A percentile compares a stretch with the other conserved stretches of the same genome.
Conservation (phyloP, 2,113 vertebrate genomes). For the Clarias magur region DNA sequence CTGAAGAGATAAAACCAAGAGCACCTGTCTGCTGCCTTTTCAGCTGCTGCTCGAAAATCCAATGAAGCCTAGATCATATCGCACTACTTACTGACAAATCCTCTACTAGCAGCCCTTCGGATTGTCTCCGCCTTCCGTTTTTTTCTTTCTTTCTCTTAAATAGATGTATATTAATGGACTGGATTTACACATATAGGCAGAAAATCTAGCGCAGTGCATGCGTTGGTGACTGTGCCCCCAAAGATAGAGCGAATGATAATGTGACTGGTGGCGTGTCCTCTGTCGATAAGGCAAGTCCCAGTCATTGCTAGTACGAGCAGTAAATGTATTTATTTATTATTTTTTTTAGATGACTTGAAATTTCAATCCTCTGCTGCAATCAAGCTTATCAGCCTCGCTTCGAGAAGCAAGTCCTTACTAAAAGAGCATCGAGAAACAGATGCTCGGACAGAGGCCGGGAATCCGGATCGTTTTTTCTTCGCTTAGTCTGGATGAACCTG, state of each 20-base stretch:
- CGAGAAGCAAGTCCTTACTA: not conserved
- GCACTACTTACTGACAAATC: constrained; percentile 38
- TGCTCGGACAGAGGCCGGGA: not conserved
- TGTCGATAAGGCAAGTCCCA: not conserved
- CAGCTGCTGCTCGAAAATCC: constrained; percentile 49
- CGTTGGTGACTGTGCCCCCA: not conserved
- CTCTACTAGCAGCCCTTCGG: constrained; percentile 3
- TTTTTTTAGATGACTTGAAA: not conserved
- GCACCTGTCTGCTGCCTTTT: constrained; percentile 39
- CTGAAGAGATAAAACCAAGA: constrained; percentile 37
- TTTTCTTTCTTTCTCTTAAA: not conserved
- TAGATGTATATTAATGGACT: constrained; percentile 47
- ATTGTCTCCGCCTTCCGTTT: not conserved
- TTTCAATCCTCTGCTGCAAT: not conserved
- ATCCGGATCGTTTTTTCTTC: not conserved
- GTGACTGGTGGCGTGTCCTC: not conserved
- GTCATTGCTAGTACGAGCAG: constrained; percentile 4
- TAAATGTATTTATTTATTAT: not conserved
- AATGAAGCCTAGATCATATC: constrained; percentile 54
- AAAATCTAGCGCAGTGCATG: constrained; percentile 4
- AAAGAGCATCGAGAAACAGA: not conserved
- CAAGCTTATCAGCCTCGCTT: not conserved
- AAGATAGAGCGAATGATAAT: not conserved
- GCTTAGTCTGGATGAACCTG: not conserved
- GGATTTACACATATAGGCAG: constrained; percentile 39